phyloP scores from a whole-genome alignment of 1,140 invertebrate genomes.

The Pollicipes pollicipes region DNA sequence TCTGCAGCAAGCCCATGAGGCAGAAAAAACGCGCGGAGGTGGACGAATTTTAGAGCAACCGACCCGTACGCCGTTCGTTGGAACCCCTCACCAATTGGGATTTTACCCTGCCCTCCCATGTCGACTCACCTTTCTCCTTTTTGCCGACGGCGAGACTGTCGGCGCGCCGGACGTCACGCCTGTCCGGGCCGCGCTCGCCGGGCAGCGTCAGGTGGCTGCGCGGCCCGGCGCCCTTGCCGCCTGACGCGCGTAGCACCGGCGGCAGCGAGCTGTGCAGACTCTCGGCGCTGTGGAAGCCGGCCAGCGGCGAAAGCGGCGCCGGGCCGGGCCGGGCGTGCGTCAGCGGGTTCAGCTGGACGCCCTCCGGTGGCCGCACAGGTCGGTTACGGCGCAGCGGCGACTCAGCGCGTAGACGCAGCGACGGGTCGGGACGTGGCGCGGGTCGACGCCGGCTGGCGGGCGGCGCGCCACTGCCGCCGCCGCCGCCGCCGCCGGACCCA shows the following conservation, averaged over 20 bases:
- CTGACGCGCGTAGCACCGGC: background rate
- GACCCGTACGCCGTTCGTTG: too few relatives aligned
- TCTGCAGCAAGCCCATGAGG: too few relatives aligned
- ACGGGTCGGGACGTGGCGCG: background rate
- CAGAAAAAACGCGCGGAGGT: too few relatives aligned
- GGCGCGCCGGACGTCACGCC: background rate
- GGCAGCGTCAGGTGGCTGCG: slow-evolving; percentile 29
- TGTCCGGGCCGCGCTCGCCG: background rate
- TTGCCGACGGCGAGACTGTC: background rate
- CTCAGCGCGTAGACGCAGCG: background rate
- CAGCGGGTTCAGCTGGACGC: background rate
- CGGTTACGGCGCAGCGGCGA: background rate
- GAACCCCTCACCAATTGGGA: too few relatives aligned
- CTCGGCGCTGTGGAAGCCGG: background rate
- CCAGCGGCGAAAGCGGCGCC: background rate
- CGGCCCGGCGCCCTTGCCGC: slow-evolving; percentile 19
- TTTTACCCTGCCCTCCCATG: too few relatives aligned
- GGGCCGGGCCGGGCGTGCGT: background rate
- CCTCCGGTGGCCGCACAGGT: background rate
- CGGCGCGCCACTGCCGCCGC: too few relatives aligned
- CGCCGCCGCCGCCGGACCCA: too few relatives aligned
- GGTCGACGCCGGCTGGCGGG: too few relatives aligned
- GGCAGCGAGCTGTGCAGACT: background rate
- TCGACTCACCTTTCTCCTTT: background rate
- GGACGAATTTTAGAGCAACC: too few relatives aligned